Conservation (phyloP, 2,888 invertebrate species). For the Netelia melanura region DNA sequence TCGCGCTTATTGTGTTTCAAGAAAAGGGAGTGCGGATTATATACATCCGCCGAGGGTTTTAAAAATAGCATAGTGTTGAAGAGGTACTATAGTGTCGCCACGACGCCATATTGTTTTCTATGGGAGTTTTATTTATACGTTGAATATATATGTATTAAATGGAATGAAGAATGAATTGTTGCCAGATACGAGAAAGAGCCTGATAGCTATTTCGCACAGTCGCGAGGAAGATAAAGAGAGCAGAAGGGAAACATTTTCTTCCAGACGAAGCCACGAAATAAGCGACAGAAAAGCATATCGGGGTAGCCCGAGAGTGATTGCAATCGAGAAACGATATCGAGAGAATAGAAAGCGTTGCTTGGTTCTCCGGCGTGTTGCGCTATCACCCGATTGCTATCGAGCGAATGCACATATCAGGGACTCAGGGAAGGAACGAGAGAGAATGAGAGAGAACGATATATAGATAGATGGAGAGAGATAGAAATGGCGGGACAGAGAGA, state of each 20-base stretch:
- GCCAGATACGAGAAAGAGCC: constrained; percentile 7
- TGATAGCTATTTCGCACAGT: constrained; percentile 34
- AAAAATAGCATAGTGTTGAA: neutral
- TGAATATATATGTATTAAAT: constrained; percentile 16
- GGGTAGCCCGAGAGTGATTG: neutral
- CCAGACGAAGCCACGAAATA: neutral
- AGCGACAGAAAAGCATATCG: neutral
- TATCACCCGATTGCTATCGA: constrained; percentile 39
- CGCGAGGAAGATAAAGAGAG: neutral
- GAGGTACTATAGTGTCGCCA: neutral
- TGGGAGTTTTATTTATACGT: neutral
- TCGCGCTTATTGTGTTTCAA: neutral
- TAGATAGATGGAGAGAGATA: neutral
- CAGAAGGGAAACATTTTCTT: neutral
- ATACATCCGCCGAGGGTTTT: neutral
- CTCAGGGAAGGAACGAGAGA: neutral
- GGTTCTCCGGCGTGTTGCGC: neutral
- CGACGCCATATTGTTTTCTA: neutral
- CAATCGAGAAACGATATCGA: constrained; percentile 1
- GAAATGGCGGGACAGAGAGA: neutral
- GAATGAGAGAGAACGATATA: neutral
- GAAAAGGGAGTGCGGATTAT: neutral
- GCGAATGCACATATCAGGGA: neutral
- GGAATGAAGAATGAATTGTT: constrained; percentile 34
- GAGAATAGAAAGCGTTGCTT: neutral